Evolutionary conservation across 35 echinoderm and acorn worm species (phyloP).

Genomic region (Holothuria glaberrima): DNA sequence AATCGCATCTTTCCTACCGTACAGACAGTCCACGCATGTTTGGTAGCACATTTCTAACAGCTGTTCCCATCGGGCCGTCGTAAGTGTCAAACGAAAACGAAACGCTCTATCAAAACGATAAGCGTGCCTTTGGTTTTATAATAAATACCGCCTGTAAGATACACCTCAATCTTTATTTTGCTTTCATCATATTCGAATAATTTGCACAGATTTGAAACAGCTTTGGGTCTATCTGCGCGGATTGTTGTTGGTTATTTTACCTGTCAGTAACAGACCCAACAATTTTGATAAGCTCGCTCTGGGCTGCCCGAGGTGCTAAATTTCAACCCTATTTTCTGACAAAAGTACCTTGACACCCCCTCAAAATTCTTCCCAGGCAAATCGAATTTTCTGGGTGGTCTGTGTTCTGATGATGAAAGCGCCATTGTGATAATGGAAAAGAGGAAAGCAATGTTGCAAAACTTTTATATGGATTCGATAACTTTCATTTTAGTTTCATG

Average conservation of each 20-base stretch:
- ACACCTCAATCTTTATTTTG: slow-evolving; percentile 30
- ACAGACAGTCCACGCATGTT: too few species aligned
- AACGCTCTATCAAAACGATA: slow-evolving; percentile 2
- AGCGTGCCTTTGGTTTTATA: slow-evolving; percentile 35
- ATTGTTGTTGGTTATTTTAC: slow-evolving; percentile 53
- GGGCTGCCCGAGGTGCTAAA: slow-evolving; percentile 35
- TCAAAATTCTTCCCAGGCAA: slow-evolving; percentile 25
- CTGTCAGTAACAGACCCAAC: slow-evolving; percentile 50
- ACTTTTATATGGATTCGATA: slow-evolving; percentile 7
- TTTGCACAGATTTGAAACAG: slow-evolving; percentile 57
- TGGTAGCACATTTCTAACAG: too few species aligned
- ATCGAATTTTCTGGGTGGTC: slow-evolving; percentile 53
- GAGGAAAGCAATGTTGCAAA: not conserved
- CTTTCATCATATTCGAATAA: slow-evolving; percentile 46
- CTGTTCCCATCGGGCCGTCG: too few species aligned
- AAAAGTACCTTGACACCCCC: slow-evolving; percentile 55
- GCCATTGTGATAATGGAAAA: not conserved
- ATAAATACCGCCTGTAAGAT: slow-evolving; percentile 28
- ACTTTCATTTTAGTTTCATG: slow-evolving; percentile 39
- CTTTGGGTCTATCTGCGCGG: slow-evolving; percentile 39
- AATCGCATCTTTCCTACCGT: too few species aligned
- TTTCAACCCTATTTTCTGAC: slow-evolving; percentile 29
- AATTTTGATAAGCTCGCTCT: slow-evolving; percentile 57
- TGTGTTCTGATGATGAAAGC: not conserved
- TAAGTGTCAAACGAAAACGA: too few species aligned